These are phyloP conservation scores for Meloidogyne exigua DNA, from an alignment of 1,140 invertebrate genomes.

Conservation along the genomic window DNA sequence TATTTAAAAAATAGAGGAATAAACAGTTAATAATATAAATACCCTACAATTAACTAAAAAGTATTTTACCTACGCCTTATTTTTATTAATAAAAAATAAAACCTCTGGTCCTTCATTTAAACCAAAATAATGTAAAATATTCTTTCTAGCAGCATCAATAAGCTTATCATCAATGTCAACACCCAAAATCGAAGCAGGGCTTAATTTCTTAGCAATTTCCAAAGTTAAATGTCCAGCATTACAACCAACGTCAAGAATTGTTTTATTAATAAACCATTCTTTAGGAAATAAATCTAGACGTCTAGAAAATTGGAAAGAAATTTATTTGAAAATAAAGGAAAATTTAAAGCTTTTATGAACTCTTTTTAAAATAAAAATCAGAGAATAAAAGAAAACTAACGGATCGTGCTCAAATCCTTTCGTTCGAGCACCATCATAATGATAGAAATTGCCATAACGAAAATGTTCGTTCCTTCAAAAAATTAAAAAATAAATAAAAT, in stretches of 20 bases:
- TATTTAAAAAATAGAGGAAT: no score
- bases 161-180: constrained; percentile 90
- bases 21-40: no score
- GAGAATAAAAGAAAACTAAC: neutral
- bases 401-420: constrained; percentile 69
- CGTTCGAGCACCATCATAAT: constrained; percentile 55
- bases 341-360: no score
- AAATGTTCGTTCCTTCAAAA: constrained; percentile 30
- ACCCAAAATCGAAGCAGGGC: constrained; percentile 80
- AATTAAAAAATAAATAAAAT: neutral
- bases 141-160: constrained; percentile 78
- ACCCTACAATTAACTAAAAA: no score
- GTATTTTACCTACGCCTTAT: no score
- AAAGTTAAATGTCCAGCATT: constrained; percentile 90
- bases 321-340: neutral
- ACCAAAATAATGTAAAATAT: constrained; percentile 74
- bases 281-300: constrained; percentile 78
- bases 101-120: constrained; percentile 64
- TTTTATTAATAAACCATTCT: constrained; percentile 82
- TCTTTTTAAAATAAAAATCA: no score
- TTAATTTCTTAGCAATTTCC: constrained; percentile 77
- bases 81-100: neutral
- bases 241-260: constrained; percentile 93
- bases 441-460: constrained; percentile 57
- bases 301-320: neutral